phyloP scores from a whole-genome alignment of 2,113 vertebrate species.

The Cavia aperea region DNA sequence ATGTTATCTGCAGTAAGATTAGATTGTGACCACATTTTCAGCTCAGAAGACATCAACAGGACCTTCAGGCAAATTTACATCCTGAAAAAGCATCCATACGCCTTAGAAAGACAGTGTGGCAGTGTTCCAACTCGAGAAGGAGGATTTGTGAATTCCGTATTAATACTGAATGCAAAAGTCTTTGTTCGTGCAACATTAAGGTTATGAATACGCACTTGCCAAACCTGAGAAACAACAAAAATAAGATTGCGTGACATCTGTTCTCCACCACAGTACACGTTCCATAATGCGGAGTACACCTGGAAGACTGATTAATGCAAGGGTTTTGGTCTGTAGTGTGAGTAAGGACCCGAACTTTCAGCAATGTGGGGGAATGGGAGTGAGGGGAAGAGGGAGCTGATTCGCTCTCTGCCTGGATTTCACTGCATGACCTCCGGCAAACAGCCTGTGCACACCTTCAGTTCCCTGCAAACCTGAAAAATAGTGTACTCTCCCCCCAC shows the following conservation, averaged over 20 bases:
- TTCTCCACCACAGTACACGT: neutral
- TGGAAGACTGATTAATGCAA: constrained; percentile 7
- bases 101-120: neutral
- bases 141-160: constrained; percentile 1
- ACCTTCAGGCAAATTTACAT: neutral
- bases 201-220: neutral
- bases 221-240: constrained; percentile 26
- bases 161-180: constrained; percentile 35
- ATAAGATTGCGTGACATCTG: constrained; percentile 46
- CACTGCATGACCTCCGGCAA: neutral
- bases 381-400: neutral
- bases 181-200: constrained; percentile 18
- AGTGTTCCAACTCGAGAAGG: neutral
- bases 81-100: neutral
- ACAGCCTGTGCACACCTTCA: neutral
- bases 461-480: neutral
- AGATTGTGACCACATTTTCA: constrained; percentile 34
- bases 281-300: neutral
- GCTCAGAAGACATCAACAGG: neutral
- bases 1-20: neutral
- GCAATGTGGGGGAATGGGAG: neutral
- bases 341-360: constrained; percentile 14
- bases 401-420: neutral
- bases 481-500: neutral
- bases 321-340: constrained; percentile 2